These are phyloP conservation scores for Fistularia tabacaria DNA, from an alignment of 2,797 vertebrate species.

Conservation along the genomic window DNA sequence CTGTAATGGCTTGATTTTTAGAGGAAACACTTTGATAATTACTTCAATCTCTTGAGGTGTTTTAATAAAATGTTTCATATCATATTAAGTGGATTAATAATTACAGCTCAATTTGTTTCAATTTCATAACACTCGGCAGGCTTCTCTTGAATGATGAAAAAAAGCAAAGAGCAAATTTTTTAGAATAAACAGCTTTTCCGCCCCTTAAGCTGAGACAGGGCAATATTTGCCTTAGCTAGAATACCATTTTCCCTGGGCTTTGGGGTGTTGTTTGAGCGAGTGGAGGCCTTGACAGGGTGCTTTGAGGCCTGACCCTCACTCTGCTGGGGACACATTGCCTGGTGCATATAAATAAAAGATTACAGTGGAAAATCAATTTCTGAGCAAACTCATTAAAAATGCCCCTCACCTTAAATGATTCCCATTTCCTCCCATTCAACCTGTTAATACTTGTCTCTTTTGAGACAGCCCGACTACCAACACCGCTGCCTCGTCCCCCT, in stretches of 20 bases:
- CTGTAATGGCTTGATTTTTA: neutral
- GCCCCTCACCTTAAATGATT: conserved; percentile 87
- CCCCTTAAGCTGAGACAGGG: conserved; percentile 85
- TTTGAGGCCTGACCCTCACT: conserved; percentile 84
- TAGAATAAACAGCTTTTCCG: conserved; percentile 85
- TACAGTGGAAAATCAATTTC: conserved; percentile 97
- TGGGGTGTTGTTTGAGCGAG: conserved; percentile 86
- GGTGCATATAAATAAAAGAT: conserved; percentile 99
- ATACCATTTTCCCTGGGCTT: conserved; percentile 97
- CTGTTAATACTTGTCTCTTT: conserved; percentile 56
- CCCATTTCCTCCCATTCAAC: conserved; percentile 77
- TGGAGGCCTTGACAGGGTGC: conserved; percentile 81
- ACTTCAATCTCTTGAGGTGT: conserved; percentile 1
- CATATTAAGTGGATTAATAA: conserved; percentile 6
- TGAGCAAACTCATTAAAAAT: conserved; percentile 93
- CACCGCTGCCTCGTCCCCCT: conserved; percentile 16
- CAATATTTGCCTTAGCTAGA: conserved; percentile 99
- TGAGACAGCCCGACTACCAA: conserved; percentile 38
- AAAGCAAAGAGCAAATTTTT: conserved; percentile 78
- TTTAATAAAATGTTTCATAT: conserved; percentile 12
- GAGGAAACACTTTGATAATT: no score
- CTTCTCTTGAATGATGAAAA: conserved; percentile 36
- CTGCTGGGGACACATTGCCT: conserved; percentile 79
- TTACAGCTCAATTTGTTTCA: conserved; percentile 6
- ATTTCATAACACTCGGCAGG: conserved; percentile 17